Conservation (phyloP, 92 coral and sea anemone species). For the Palythoa caribaeorum region DNA sequence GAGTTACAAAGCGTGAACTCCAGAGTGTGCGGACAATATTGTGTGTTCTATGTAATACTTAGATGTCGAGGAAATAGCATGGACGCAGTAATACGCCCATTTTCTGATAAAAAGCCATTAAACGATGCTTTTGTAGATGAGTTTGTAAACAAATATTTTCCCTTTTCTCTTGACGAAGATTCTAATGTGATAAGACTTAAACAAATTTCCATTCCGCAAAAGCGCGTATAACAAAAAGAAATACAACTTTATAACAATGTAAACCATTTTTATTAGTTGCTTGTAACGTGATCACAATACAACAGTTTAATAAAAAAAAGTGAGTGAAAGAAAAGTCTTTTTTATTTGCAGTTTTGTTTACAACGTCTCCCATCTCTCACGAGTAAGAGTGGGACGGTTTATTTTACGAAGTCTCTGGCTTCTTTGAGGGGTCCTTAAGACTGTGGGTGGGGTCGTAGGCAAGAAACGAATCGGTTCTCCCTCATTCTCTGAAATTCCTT, state of each 20-base stretch:
- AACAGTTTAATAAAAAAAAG: background rate
- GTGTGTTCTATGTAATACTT: conserved; percentile 54
- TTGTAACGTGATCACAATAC: conserved; percentile 1
- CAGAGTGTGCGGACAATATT: conserved; percentile 72
- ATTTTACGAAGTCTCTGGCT: background rate
- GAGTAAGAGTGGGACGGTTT: background rate
- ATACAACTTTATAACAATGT: background rate
- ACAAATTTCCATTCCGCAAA: background rate
- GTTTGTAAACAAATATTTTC: conserved; percentile 56
- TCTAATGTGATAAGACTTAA: background rate
- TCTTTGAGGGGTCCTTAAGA: no score
- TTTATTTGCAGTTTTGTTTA: background rate
- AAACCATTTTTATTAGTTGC: background rate
- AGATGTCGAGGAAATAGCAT: conserved; percentile 51
- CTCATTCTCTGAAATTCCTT: background rate
- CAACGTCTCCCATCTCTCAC: conserved; percentile 1
- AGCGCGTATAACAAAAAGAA: background rate
- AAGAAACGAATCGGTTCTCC: no score
- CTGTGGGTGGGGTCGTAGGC: no score
- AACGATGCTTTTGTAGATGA: conserved; percentile 64
- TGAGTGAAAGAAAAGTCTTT: background rate
- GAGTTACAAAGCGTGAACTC: conserved; percentile 61
- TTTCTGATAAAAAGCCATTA: conserved; percentile 41
- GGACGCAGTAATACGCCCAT: conserved; percentile 52
- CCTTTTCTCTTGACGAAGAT: background rate